A percentile compares a stretch with the other conserved stretches of the same genome.
Conservation (phyloP, 1,140 invertebrate species). For the Latrodectus geometricus region DNA sequence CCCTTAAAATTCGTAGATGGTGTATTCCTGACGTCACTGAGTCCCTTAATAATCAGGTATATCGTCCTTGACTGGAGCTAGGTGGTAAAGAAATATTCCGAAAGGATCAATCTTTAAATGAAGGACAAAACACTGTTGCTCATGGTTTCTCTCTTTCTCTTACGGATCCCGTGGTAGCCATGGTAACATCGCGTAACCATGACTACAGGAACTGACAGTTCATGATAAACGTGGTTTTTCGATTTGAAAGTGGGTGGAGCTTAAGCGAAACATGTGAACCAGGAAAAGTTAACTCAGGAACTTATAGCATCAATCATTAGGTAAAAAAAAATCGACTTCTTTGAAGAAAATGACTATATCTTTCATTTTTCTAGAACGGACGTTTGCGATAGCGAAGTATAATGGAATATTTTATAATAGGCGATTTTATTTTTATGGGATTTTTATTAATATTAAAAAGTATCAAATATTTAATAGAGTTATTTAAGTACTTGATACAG, state of each 20-base stretch:
- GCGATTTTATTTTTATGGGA: too few species aligned
- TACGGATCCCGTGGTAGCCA: conserved; percentile 33
- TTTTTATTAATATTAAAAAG: too few species aligned
- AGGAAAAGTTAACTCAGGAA: conserved; percentile 5
- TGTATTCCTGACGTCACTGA: conserved; percentile 21
- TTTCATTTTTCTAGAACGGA: too few species aligned
- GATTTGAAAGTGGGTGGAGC: conserved; percentile 12
- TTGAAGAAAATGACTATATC: too few species aligned
- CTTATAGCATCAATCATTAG: neutral
- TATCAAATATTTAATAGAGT: too few species aligned
- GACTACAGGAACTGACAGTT: conserved; percentile 16
- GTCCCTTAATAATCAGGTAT: conserved; percentile 8
- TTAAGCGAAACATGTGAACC: neutral
- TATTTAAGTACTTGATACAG: too few species aligned
- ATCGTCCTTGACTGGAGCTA: conserved; percentile 27
- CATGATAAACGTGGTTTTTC: conserved; percentile 47
- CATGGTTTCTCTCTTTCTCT: neutral
- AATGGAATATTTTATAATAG: too few species aligned
- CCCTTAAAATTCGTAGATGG: neutral
- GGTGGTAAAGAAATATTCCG: conserved; percentile 22
- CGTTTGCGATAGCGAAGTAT: too few species aligned
- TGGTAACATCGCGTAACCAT: conserved; percentile 19
- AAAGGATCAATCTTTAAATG: conserved; percentile 51
- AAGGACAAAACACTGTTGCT: conserved; percentile 45
- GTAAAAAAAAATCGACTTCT: neutral